phyloP scores from a whole-genome alignment of 2,888 invertebrate genomes.

The Malthinus seriepunctatus region DNA sequence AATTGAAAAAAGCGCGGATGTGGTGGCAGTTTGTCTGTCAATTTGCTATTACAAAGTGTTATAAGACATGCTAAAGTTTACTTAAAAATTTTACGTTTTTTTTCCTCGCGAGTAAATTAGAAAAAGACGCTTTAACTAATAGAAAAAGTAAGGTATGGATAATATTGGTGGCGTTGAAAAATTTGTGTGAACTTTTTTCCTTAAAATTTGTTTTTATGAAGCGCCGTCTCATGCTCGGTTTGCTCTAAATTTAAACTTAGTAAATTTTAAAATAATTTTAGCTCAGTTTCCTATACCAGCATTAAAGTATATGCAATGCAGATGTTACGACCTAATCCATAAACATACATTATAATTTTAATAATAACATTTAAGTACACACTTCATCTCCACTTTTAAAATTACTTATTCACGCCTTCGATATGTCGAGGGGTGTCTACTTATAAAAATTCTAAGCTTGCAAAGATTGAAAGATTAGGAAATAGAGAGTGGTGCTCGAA shows the following conservation, averaged over 20 bases:
- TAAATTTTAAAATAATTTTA: constrained; percentile 18
- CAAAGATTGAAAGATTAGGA: too few relatives aligned
- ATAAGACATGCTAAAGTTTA: constrained; percentile 47
- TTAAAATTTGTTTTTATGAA: constrained; percentile 28
- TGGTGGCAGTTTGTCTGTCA: constrained; percentile 50
- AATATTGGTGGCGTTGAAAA: constrained; percentile 41
- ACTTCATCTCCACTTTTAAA: too few relatives aligned
- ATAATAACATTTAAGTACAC: too few relatives aligned
- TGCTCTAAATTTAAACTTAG: constrained; percentile 27
- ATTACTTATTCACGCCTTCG: too few relatives aligned
- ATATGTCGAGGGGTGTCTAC: too few relatives aligned
- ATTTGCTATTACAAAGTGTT: constrained; percentile 47
- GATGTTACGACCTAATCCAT: constrained; percentile 5
- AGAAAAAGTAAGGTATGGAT: constrained; percentile 35
- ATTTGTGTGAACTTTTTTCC: constrained; percentile 37
- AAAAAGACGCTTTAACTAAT: constrained; percentile 10
- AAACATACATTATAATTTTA: too few relatives aligned
- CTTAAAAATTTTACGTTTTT: constrained; percentile 43
- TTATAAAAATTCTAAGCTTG: too few relatives aligned
- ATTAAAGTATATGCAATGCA: constrained; percentile 8
- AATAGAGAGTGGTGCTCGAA: too few relatives aligned
- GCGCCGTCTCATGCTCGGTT: constrained; percentile 22
- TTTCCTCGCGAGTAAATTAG: constrained; percentile 26
- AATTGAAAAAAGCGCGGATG: constrained; percentile 45
- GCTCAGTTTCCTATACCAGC: not conserved